Evolutionary conservation across 2,797 vertebrate genomes (phyloP).

Genomic region (Glossophaga mutica): DNA sequence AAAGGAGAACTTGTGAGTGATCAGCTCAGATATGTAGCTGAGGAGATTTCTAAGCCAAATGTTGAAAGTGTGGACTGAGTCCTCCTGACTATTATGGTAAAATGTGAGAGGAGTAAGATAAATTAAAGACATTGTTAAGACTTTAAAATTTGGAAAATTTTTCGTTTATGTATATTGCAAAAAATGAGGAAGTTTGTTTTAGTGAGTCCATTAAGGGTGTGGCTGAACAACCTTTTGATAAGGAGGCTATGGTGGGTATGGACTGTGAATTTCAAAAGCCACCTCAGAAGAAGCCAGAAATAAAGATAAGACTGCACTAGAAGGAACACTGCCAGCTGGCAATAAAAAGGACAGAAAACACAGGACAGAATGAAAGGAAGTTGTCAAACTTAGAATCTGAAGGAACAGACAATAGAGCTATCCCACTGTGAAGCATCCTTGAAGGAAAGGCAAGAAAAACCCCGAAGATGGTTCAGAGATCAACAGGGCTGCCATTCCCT

Average conservation of each 20-base stretch:
- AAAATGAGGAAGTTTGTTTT: background rate
- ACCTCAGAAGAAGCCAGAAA: background rate
- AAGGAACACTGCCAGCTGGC: background rate
- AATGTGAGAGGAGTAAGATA: background rate
- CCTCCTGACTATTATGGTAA: background rate
- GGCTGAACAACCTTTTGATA: background rate
- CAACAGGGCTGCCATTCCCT: background rate
- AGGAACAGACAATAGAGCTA: background rate
- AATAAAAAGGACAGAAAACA: background rate
- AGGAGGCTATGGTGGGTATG: background rate
- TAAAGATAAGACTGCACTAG: background rate
- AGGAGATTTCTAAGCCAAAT: background rate
- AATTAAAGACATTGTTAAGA: background rate
- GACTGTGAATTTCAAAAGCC: background rate
- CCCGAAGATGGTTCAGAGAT: background rate
- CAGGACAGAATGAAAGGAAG: background rate
- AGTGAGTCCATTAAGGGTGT: background rate
- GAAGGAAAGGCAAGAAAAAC: background rate
- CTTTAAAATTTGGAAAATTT: background rate
- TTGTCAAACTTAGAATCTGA: background rate
- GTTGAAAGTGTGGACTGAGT: background rate
- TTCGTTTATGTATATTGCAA: background rate
- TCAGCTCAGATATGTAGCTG: background rate
- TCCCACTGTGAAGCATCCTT: background rate
- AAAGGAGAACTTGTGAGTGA: background rate